Evolutionary conservation across 2,797 vertebrate species (phyloP).

Genomic region (Protonibea diacanthus): DNA sequence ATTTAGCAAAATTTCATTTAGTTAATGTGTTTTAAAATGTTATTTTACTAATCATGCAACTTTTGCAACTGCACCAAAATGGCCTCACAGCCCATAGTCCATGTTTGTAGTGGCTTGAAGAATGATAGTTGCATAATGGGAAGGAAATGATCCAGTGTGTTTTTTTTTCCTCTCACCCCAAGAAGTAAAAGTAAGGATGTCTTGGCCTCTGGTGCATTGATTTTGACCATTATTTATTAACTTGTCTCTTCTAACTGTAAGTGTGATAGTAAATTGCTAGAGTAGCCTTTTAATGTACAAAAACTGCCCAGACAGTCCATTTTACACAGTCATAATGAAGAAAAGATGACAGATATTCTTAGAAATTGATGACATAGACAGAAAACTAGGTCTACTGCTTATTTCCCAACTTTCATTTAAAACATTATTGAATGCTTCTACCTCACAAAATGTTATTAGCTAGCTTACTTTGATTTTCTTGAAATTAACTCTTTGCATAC

Average conservation of each 20-base stretch:
- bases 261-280: background rate
- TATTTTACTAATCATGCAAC: background rate
- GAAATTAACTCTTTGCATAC: conserved; percentile 20
- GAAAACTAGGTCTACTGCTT: background rate
- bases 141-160: background rate
- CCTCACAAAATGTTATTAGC: background rate
- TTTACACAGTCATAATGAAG: background rate
- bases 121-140: conserved; percentile 2
- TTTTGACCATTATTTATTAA: background rate
- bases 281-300: background rate
- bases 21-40: too few relatives aligned
- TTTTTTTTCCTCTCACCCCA: background rate
- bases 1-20: too few relatives aligned
- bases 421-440: conserved; percentile 1
- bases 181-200: background rate
- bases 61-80: background rate
- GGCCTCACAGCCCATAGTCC: background rate
- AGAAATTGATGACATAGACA: background rate
- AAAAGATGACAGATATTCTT: background rate
- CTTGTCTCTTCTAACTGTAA: background rate
- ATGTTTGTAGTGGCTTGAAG: background rate
- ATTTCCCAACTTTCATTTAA: background rate
- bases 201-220: background rate
- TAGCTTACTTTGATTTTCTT: conserved; percentile 22
- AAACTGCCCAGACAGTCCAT: background rate